Evolutionary conservation across 1,140 invertebrate species (phyloP), one percentile per base, ranked within the genome.

Genomic region (Lineus longissimus): DNA sequence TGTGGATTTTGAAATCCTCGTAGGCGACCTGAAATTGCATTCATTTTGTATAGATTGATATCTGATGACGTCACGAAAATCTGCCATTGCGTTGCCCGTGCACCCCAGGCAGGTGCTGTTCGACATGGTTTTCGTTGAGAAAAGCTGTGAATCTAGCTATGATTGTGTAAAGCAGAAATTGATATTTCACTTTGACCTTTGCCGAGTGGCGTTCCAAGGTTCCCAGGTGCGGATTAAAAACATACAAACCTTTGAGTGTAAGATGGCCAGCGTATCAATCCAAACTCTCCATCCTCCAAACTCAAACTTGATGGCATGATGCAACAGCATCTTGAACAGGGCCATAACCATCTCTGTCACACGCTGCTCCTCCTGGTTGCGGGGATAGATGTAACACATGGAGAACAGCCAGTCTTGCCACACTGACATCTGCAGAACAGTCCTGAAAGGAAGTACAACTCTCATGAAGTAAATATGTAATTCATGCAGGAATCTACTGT

Each of bases 341-440:
- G 94, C 92, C 81, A 98, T 98, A 22, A 99, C 95, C 91, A 98
- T 96, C 74, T 98, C 95, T 0, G 93, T 96, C 55, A 98, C 91
- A 81, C 97, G 94, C 74, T 96, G 92, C 79, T 98, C 93, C 76
- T 97, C 94, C 0, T 89, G 88, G 73, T 91, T 95, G 77, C 94
- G 92, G 0, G 95, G 95, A 81, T 97, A 95, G 60, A 99, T 96
- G 78, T 98, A 97, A 27, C 95, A 93, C 88, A 99, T 90, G 4
- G 95, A 94, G 71, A 99, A 98, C 0, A 99, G 85, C 97, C 97
- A 99, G 78, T 99, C 96, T 84, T 99, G 97, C 97, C 97, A 99
- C 0, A 99, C 97, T 6, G 95, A 98, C 97, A 99, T 99, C 84
- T 99, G 97, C 15, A 99, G 85, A 1, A 99, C 93, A 0, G 94